Base-by-base conservation (phyloP, 2,797 vertebrate genomes). In the Helarctos malayanus region DNA sequence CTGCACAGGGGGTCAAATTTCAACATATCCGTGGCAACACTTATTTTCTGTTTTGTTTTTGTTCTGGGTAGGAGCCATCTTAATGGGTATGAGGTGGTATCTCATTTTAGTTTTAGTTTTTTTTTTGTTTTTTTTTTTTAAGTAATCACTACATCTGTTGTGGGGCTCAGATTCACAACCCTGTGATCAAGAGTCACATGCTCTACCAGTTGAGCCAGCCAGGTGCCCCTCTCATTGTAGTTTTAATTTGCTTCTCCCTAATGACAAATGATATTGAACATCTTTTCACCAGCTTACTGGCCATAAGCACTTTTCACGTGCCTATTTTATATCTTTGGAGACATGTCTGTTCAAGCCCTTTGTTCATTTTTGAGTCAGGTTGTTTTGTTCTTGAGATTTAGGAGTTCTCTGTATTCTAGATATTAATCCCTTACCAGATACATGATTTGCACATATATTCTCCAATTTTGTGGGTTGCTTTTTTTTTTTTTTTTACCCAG, bases 181-280 rank as follows among this genome's bases (percentile, higher is more conserved):
- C 32, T 8, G 63, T 7, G 63, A 65, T 65, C 63, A 65, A n/a
- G 63, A n/a, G 63, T 65, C 32, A 65, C 3, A 12, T n/a, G 32
- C 29, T 63, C 29, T 65, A 65, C 63, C 32, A 65, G 9, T 32
- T 18, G 32, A n/a, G 29, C 63, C 63, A 65, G 63, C 63, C 63
- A 18, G 63, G 12, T 65, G 32, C 32, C 7, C 32, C 32, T 65
- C 32, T 65, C 61, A 63, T 32, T 57, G 29, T 63, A 63, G 61
- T 32, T 65, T 96, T 94, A 49, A 68, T 91, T 87, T 91, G 23
- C 27, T 45, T 96, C 81, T 35, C 45, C 13, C 16, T 93, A 79
- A 47, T 63, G 32, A 68, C 10, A n/a, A 35, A 38, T 76, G 73
- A 80, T 80, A 35, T 25, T 47, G 57, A 78, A 57, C 52, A 68